Percentiles rank a stretch among this genome's conserved stretches.
phyloP scores from a whole-genome alignment of 2,888 invertebrate genomes.

The Tinea pellionella region DNA sequence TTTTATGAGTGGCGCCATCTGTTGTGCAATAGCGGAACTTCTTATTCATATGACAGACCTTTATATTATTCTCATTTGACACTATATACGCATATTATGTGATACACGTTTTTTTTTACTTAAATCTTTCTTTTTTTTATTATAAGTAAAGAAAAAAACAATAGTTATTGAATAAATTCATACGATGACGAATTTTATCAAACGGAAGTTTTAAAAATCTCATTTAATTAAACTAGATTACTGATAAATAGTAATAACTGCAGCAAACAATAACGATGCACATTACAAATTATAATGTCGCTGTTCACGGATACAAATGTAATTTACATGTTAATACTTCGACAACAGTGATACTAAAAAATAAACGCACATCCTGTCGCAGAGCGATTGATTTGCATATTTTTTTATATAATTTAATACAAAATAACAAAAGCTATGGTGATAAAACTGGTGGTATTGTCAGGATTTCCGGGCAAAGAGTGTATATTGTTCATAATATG shows the following conservation, averaged over 20 bases:
- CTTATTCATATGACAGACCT: background rate
- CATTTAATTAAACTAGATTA: background rate
- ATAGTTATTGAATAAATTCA: background rate
- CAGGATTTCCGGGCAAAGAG: constrained; percentile 50
- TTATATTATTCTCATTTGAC: too few species aligned
- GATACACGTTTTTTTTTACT: too few species aligned
- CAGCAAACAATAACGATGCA: constrained; percentile 27
- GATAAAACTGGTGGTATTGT: constrained; percentile 49
- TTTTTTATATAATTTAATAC: constrained; percentile 57
- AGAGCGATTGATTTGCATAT: constrained; percentile 63
- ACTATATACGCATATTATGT: too few species aligned
- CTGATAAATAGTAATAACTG: background rate
- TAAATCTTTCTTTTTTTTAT: too few species aligned
- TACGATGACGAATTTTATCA: background rate
- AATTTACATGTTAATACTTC: constrained; percentile 64
- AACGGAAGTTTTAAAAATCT: background rate
- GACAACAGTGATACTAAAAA: constrained; percentile 49
- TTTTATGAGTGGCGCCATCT: constrained; percentile 50
- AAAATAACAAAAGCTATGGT: constrained; percentile 52
- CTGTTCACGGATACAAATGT: constrained; percentile 48
- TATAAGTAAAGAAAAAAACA: too few species aligned
- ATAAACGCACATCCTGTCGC: constrained; percentile 45
- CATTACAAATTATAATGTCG: constrained; percentile 55
- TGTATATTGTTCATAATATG: constrained; percentile 58
- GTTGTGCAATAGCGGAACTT: constrained; percentile 44